phyloP scores from a whole-genome alignment of 2,888 invertebrate species.

The Dastarcus helophoroides region DNA sequence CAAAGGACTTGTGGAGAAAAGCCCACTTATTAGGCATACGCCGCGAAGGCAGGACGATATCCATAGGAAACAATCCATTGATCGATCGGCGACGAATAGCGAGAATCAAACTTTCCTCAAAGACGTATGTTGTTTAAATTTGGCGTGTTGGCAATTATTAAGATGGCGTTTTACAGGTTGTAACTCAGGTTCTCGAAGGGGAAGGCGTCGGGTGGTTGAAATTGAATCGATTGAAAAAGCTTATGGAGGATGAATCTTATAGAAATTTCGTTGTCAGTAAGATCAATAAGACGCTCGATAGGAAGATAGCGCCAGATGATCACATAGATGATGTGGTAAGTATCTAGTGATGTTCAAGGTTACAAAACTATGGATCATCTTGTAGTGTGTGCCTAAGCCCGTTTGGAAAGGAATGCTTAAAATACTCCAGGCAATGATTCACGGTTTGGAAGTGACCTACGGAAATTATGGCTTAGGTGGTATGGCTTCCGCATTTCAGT shows the following conservation, averaged over 20 bases:
- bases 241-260: slow-evolving; percentile 99
- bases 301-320: slow-evolving; percentile 89
- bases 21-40: slow-evolving; percentile 77
- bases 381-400: slow-evolving; percentile 74
- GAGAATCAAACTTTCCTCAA: slow-evolving; percentile 92
- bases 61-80: slow-evolving; percentile 55
- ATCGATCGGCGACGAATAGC: slow-evolving; percentile 63
- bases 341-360: slow-evolving; percentile 16
- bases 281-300: slow-evolving; percentile 85
- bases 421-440: slow-evolving; percentile 77
- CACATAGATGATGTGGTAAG: slow-evolving; percentile 95
- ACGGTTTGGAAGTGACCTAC: slow-evolving; percentile 85
- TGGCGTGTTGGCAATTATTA: background rate
- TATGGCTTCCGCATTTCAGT: slow-evolving; percentile 93
- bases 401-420: slow-evolving; percentile 97
- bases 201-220: slow-evolving; percentile 97
- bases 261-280: slow-evolving; percentile 91
- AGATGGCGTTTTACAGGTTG: slow-evolving; percentile 42
- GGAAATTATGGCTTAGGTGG: slow-evolving; percentile 91
- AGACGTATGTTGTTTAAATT: slow-evolving; percentile 49
- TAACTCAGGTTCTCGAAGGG: slow-evolving; percentile 75
- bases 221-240: slow-evolving; percentile 77
- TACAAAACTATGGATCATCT: slow-evolving; percentile 12
- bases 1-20: slow-evolving; percentile 78
- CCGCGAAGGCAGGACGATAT: slow-evolving; percentile 54